Evolutionary conservation across 2,113 vertebrate species (phyloP).

Genomic region (Geococcyx californianus): DNA sequence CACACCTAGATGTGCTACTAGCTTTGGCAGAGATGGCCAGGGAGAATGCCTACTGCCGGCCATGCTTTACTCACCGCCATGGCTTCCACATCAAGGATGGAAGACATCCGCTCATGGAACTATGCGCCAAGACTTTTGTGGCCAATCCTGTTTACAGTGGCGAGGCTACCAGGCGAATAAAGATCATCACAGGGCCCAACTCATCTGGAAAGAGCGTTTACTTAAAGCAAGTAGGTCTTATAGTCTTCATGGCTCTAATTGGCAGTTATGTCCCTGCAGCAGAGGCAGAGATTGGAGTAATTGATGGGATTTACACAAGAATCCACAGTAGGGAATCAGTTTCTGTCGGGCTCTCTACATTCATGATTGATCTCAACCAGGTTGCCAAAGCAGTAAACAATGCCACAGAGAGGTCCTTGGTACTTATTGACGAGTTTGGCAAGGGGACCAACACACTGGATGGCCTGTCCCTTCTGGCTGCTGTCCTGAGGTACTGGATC

Average conservation of each 20-base stretch:
- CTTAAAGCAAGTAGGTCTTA: slow-evolving; percentile 94
- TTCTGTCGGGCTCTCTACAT: slow-evolving; percentile 94
- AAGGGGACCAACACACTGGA: slow-evolving; percentile 97
- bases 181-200: slow-evolving; percentile 94
- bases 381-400: slow-evolving; percentile 91
- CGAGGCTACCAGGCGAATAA: slow-evolving; percentile 81
- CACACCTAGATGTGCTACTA: slow-evolving; percentile 92
- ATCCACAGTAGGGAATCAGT: slow-evolving; percentile 94
- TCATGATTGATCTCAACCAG: slow-evolving; percentile 97
- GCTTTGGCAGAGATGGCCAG: slow-evolving; percentile 87
- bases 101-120: slow-evolving; percentile 92
- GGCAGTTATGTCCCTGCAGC: slow-evolving; percentile 93
- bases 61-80: slow-evolving; percentile 56
- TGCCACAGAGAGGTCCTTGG: slow-evolving; percentile 88
- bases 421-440: slow-evolving; percentile 97
- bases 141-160: slow-evolving; percentile 86
- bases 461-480: slow-evolving; percentile 89
- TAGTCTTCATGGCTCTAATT: slow-evolving; percentile 95
- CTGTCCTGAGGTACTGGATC: slow-evolving; percentile 89
- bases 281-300: slow-evolving; percentile 88
- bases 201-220: slow-evolving; percentile 96
- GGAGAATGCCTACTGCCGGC: slow-evolving; percentile 88
- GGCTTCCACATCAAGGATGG: slow-evolving; percentile 71
- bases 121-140: slow-evolving; percentile 90
- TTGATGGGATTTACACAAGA: slow-evolving; percentile 93